These are phyloP conservation scores for Parascotia fuliginaria DNA, from an alignment of 2,888 invertebrate genomes.

Conservation along the genomic window DNA sequence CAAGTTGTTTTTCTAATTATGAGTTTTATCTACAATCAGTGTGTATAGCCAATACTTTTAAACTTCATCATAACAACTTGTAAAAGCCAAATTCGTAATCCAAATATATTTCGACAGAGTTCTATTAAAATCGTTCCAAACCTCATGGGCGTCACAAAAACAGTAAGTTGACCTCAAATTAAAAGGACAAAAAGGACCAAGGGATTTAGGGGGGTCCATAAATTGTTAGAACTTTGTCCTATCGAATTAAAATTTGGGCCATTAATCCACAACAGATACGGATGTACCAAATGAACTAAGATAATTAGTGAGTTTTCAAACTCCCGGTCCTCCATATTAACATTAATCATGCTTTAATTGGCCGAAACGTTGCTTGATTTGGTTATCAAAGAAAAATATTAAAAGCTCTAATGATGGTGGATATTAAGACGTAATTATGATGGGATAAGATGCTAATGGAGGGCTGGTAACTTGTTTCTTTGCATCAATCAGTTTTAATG, in stretches of 20 bases:
- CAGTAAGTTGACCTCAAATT: slow-evolving; percentile 21
- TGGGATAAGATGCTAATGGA: background rate
- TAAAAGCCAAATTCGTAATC: background rate
- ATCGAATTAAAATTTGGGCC: slow-evolving; percentile 36
- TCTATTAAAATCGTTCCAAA: slow-evolving; percentile 4
- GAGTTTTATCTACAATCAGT: too few species aligned
- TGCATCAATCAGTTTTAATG: too few species aligned
- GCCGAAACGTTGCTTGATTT: slow-evolving; percentile 19
- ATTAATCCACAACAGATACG: slow-evolving; percentile 42
- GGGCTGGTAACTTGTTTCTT: background rate
- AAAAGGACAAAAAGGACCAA: slow-evolving; percentile 19
- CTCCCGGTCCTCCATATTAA: slow-evolving; percentile 21
- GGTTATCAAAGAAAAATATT: slow-evolving; percentile 10
- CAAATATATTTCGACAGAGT: background rate
- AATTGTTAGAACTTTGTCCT: slow-evolving; percentile 32
- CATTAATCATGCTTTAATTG: slow-evolving; percentile 41
- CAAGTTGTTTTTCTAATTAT: too few species aligned
- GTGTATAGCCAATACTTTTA: too few species aligned
- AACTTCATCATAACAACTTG: too few species aligned
- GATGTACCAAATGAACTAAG: slow-evolving; percentile 26
- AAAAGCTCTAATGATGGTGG: background rate
- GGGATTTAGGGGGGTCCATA: slow-evolving; percentile 29
- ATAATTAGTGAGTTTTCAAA: slow-evolving; percentile 39
- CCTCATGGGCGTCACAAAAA: slow-evolving; percentile 5
- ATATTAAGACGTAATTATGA: background rate